Evolutionary conservation across 1,140 invertebrate species (phyloP), one percentile per base, ranked within the genome.

Genomic region (Sitobion miscanthi): DNA sequence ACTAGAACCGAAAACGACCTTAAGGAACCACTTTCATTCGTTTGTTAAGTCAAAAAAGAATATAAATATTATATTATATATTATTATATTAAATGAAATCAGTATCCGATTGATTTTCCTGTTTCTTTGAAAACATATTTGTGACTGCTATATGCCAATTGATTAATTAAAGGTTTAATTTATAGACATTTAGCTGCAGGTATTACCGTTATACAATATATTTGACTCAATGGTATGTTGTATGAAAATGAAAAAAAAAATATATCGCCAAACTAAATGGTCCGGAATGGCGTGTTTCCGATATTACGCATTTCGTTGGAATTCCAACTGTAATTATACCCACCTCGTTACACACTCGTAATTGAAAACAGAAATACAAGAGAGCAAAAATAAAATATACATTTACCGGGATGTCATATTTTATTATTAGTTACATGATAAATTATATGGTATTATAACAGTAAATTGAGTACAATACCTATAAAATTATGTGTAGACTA

Each of bases 321-420:
- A 83, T 83, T 83, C 77, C 35, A 38, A 38, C 77, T 35, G 77
- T 83, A 38, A 83, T 83, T 77, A n/a, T 77, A 77, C 62, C 4
- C 62, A 77, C 62, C 62, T 77, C 62, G 62, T 77, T 77, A 77
- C 62, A 77, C 30, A n/a, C 38, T 25, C 42, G 38, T 85, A 42
- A 45, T 85, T 85, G 83, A 85, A 42, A 42, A 77, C 62, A 77
- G 62, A 77, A 45, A 42, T 85, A 85, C 23, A 45, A 85, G 21
- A 83, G 35, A 83, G 20, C 77, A 83, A 83, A 83, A 42, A 85
- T 85, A 42, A 85, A 85, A 85, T 42, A 42, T 30, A 85, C 83
- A 85, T 85, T 42, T 87, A 49, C 45, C 30, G 42, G 45, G 0
- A 87, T 87, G 25, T 47, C 45, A 88, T 88, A 35, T 49, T 45